Evolutionary conservation across 2,888 invertebrate species (phyloP), one percentile per base, ranked within the genome.

Genomic region (Agonopterix alstromeriana): DNA sequence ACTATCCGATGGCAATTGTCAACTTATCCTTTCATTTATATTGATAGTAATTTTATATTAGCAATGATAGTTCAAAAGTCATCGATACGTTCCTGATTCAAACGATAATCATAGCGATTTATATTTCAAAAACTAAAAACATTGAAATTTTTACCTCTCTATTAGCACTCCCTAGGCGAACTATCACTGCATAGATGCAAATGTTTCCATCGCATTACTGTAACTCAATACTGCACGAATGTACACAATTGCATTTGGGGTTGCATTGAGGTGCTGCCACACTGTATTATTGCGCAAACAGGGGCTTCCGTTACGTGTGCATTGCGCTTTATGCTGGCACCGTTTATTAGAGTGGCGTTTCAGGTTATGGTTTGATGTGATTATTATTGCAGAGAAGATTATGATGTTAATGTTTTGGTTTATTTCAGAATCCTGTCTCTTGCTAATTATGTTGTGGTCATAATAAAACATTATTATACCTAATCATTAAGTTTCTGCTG

Each of bases 211-310:
- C 68, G 72, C 71, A 79, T 77, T 77, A 72, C 61, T 77, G 85
- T 84, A 87, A 87, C 83, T 82, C 78, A 80, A 86, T 87, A 77
- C 74, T 68, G 82, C 84, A 73, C 83, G 68, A 82, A 82, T 85
- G 83, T 82, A 85, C 82, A 77, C 85, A 85, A 86, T 84, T 84
- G 85, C 85, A 79, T 82, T 82, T 79, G 77, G 87, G 86, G 85
- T 77, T 76, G 80, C 77, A 80, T 73, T 79, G 77, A 73, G 67
- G 64, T 63, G 66, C 69, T 65, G 68, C 61, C 68, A 72, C 67
- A 70, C 67, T 55, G 70, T 77, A 77, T 80, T 80, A 82, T 80
- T 79, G 79, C 75, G 71, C 77, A 81, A 84, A 84, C 78, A 79
- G 70, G 72, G 73, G 77, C 70, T 73, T 67, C 71, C 65, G 63